Base-by-base conservation (phyloP, 1,140 invertebrate genomes). In the Oryctes rhinoceros region DNA sequence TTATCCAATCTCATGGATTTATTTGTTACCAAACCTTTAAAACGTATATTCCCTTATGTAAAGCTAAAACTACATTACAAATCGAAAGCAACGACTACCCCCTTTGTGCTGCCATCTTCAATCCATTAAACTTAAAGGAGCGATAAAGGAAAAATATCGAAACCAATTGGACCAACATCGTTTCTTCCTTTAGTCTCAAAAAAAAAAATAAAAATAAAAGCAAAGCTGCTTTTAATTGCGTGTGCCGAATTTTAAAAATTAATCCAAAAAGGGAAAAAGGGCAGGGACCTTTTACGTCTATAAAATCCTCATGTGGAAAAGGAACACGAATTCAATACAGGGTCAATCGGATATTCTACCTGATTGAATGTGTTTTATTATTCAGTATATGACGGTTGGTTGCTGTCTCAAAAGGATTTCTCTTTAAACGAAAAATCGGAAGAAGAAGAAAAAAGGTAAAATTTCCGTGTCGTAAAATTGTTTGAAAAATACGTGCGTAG, bases 351-450 rank as follows among this genome's bases (percentile, higher is more conserved):
- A 59, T 59, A 59, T 59, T 59, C 53, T 59, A 59, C 53, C 53
- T 59, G 53, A 59, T 59, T 59, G 53, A 59, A 18, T 59, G 15
- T 59, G 15, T 59, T 59, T 59, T 59, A 59, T 59, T 59, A 59
- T 59, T 59, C 53, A 59, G 53, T 59, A 59, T 59, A 59, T 59
- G 53, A 59, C 53, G 53, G 53, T 59, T 59, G 15, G 53, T 59
- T 59, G 53, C 53, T 59, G 53, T 59, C 53, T 59, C 53, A 59
- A 59, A 59, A 59, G 53, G 53, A 59, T 59, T 59, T 59, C 53
- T 59, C n/a, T 59, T 59, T 59, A 59, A 59, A 59, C 53, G 53
- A n/a, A 59, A 59, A 59, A 15, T 59, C 39, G 53, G 53, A 59
- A 18, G n/a, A 59, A 18, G 53, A 59, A 59, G 24, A 30, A 59